Evolutionary conservation across 1,140 invertebrate species (phyloP), one percentile per base, ranked within the genome.

Genomic region (Muscidifurax raptorellus): DNA sequence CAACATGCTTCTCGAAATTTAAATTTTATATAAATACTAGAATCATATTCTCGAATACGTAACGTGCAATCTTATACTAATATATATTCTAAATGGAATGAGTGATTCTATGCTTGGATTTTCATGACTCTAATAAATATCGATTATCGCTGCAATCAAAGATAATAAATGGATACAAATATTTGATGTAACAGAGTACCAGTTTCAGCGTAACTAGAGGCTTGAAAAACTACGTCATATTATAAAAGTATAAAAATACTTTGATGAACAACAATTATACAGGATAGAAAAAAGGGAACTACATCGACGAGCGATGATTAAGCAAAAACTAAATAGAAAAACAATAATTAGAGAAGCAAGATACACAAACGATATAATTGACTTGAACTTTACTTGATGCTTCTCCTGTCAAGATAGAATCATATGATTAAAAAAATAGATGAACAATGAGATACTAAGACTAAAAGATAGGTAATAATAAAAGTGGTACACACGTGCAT

Each of bases 401-500:
- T 59, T 59, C 6, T 59, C 52, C 52, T 59, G 52, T 59, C 22
- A 59, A 59, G 22, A 59, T 59, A 59, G 52, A 59, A 59, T 59
- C 18, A 59, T 59, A 59, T 22, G 52, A 59, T 59, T 59, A 59
- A 59, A 59, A 59, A 59, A n/a, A 59, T 59, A 18, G 18, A 59
- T 59, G 52, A 59, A 6, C 22, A 7, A 59, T 59, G 52, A 59
- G 6, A 59, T n/a, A 59, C 22, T 59, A 59, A 59, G n/a, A 18
- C 18, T 59, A 59, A 59, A 59, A 59, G 52, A 59, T 59, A 59
- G 18, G 15, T 86, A 83, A 89, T 90, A 89, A 85, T 88, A 87
- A 88, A 92, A 90, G 89, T 89, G 89, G 90, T 93, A 93, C 91
- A 93, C 92, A 92, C 92, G 91, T 93, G 92, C 92, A 91, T 92